Conservation (phyloP, 2,113 vertebrate genomes). For the Seriola aureovittata region DNA sequence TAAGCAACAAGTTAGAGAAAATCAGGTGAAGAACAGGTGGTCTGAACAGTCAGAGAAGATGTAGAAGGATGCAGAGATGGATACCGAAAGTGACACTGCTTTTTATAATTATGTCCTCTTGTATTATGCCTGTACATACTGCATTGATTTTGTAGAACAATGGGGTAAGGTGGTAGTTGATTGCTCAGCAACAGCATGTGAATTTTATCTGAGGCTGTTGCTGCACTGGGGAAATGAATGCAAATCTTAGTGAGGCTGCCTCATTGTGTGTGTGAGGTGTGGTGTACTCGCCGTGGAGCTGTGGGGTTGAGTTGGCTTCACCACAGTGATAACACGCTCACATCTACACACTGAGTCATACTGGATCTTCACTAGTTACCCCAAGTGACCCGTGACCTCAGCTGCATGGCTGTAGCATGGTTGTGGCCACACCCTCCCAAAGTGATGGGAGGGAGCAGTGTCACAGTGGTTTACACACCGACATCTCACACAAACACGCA, state of each 20-base stretch:
- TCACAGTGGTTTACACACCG: background rate
- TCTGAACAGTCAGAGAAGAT: background rate
- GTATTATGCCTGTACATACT: constrained; percentile 6
- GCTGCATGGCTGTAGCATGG: constrained; percentile 20
- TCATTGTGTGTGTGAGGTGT: constrained; percentile 16
- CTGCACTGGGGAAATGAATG: constrained; percentile 66
- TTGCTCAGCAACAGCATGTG: constrained; percentile 60
- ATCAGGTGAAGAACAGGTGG: background rate
- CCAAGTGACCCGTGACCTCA: constrained; percentile 60
- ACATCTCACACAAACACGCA: background rate
- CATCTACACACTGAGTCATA: constrained; percentile 23
- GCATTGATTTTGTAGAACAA: constrained; percentile 21
- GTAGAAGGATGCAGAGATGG: background rate
- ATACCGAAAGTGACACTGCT: background rate
- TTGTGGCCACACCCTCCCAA: constrained; percentile 12
- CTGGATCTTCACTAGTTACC: constrained; percentile 37
- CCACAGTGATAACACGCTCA: constrained; percentile 27
- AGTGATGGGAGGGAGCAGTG: background rate
- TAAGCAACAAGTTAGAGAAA: constrained; percentile 34
- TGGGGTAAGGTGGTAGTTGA: constrained; percentile 36
- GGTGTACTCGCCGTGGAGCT: constrained; percentile 42
- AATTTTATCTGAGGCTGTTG: constrained; percentile 55
- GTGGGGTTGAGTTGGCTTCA: constrained; percentile 34
- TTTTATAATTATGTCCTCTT: background rate
- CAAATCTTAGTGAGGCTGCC: constrained; percentile 59